Evolutionary conservation across 2,888 invertebrate genomes (phyloP).

Genomic region (Portevinia maculata): DNA sequence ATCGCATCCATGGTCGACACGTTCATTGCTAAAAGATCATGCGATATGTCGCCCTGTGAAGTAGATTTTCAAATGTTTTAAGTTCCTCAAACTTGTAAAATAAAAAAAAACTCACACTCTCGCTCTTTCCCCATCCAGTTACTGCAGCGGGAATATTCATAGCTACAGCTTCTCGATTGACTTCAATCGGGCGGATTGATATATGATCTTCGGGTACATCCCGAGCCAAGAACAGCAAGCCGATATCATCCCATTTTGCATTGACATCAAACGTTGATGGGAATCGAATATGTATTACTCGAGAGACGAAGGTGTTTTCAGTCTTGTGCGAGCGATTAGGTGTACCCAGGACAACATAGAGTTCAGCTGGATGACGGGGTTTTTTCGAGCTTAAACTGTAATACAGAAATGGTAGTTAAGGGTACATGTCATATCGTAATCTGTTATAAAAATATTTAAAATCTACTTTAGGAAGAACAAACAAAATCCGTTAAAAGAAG

Average conservation of each 20-base stretch:
- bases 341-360: slow-evolving; percentile 78
- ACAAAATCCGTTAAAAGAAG: too few species aligned
- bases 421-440: too few species aligned
- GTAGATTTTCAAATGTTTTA: background rate
- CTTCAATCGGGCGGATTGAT: slow-evolving; percentile 76
- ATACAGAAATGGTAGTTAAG: background rate
- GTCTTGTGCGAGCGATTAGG: slow-evolving; percentile 76
- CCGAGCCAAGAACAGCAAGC: slow-evolving; percentile 78
- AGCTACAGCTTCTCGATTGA: slow-evolving; percentile 45
- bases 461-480: too few species aligned
- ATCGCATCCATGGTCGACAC: slow-evolving; percentile 35
- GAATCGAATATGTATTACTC: slow-evolving; percentile 79
- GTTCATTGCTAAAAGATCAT: slow-evolving; percentile 47
- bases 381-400: slow-evolving; percentile 31
- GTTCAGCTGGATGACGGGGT: slow-evolving; percentile 79
- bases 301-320: slow-evolving; percentile 75
- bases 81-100: background rate
- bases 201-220: slow-evolving; percentile 77
- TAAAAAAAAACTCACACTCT: slow-evolving; percentile 22
- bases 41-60: slow-evolving; percentile 35
- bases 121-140: slow-evolving; percentile 51
- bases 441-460: too few species aligned
- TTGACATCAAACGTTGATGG: slow-evolving; percentile 71
- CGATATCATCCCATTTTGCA: slow-evolving; percentile 76
- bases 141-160: slow-evolving; percentile 24